Evolutionary conservation across 2,888 invertebrate genomes (phyloP), one percentile per base, ranked within the genome.

Genomic region (Sphinx pinastri): DNA sequence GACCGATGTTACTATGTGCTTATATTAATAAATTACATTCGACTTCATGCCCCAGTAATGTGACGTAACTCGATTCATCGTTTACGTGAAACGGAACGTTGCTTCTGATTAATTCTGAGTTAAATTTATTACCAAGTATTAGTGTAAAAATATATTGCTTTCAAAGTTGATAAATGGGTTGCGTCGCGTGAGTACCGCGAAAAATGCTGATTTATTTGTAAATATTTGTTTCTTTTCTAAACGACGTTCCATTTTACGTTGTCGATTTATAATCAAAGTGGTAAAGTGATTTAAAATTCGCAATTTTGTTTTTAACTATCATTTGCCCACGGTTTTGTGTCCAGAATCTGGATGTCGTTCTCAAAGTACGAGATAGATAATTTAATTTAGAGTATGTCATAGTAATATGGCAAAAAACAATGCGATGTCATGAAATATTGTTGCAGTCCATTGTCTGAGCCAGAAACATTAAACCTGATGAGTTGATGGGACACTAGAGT

Each of bases 221-320:
- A 58, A 58, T 38, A 58, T 58, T 58, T 58, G 58, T 58, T 58
- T 14, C 13, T 58, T 58, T 58, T 58, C n/a, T 58, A 31, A 58
- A 31, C 58, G 58, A 7, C 58, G 58, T 58, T 58, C 58, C 58
- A 31, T 58, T 58, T 38, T 58, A 58, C 58, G 58, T 38, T 58
- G 38, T 58, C 58, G 58, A 38, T 38, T 25, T 31, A 10, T 58
- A 31, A 58, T 55, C 55, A 55, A 55, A 11, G 52, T 1, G 2
- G 0, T 10, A 4, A 38, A 12, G 55, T 58, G 58, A 58, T 58
- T 58, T 38, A 58, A 14, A 13, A 14, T 31, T 38, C 6, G 6
- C 13, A 58, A 58, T 58, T 55, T 55, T 11, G 11, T 55, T 55
- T 19, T 11, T 19, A 10, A 55, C 10, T 55, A 11, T 0, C 16